Evolutionary conservation across 1,140 invertebrate species (phyloP), one percentile per base, ranked within the genome.

Genomic region (Bombus ignitus): DNA sequence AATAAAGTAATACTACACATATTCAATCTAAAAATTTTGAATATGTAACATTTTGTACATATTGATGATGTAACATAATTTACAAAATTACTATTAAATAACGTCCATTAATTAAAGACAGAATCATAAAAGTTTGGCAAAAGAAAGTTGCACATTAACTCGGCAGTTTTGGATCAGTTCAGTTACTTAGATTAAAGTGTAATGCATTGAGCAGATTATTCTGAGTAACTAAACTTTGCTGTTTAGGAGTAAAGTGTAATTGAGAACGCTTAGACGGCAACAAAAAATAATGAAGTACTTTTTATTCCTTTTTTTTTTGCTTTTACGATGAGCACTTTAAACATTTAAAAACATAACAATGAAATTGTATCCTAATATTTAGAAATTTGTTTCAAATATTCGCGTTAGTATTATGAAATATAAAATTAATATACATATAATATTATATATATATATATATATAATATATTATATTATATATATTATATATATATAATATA

Each of bases 181-280:
- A 92, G 91, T 92, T 92, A 93, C 91, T 93, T 89, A 91, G 90
- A 91, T 85, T 53, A 80, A 89, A 87, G 70, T 74, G 65, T 83
- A 42, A 88, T 86, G 85, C 82, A 66, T 87, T 89, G 87, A 88
- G 88, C 82, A 81, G 79, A 77, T 84, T 77, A 81, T 66, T 92
- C 93, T 89, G 91, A 93, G 91, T 93, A 93, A 92, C 92, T 90
- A 93, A 93, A 93, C 91, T 84, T 91, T 87, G 83, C 77, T 92
- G 87, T 85, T 89, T 87, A 90, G 92, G 91, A 92, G 88, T 93
- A 92, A 57, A 89, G 89, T 78, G 68, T 84, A 73, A 87, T 77
- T 73, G 74, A 93, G 92, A 92, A 90, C 72, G 88, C 92, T 32
- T 92, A 85, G 90, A 92, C 79, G 82, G 88, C 82, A 75, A 77